phyloP scores from a whole-genome alignment of 2,113 vertebrate genomes.

The Sylvia atricapilla region DNA sequence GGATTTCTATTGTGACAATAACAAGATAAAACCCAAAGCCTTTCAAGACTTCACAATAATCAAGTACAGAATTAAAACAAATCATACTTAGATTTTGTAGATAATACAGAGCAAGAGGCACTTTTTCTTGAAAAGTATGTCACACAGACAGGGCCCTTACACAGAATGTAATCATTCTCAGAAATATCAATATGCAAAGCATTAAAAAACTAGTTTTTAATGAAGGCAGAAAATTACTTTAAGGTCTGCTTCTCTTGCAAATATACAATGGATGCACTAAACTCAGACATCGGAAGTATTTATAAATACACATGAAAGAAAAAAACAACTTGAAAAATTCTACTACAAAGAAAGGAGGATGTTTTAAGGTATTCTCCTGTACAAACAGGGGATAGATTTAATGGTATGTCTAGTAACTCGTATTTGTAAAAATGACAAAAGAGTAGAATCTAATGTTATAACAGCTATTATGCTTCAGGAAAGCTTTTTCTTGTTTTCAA shows the following conservation, averaged over 20 bases:
- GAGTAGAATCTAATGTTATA: background rate
- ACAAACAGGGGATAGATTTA: background rate
- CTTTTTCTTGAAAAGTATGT: background rate
- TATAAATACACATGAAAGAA: background rate
- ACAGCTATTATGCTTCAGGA: background rate
- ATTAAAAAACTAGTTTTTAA: background rate
- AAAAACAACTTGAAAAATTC: background rate
- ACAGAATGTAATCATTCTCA: background rate
- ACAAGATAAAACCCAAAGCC: background rate
- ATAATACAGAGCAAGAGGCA: background rate
- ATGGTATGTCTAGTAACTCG: background rate
- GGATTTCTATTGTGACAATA: background rate
- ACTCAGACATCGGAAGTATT: background rate
- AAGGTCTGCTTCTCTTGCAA: background rate
- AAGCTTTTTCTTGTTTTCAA: background rate
- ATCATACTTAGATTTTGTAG: background rate
- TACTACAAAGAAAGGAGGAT: background rate
- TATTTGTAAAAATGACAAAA: background rate
- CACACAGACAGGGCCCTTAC: background rate
- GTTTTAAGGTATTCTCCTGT: background rate
- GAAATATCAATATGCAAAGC: background rate
- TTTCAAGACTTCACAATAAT: background rate
- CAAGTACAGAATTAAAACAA: background rate
- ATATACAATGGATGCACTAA: background rate
- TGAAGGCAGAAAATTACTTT: background rate